Evolutionary conservation across 2,797 vertebrate genomes (phyloP).

Genomic region (Gallinago stenura): DNA sequence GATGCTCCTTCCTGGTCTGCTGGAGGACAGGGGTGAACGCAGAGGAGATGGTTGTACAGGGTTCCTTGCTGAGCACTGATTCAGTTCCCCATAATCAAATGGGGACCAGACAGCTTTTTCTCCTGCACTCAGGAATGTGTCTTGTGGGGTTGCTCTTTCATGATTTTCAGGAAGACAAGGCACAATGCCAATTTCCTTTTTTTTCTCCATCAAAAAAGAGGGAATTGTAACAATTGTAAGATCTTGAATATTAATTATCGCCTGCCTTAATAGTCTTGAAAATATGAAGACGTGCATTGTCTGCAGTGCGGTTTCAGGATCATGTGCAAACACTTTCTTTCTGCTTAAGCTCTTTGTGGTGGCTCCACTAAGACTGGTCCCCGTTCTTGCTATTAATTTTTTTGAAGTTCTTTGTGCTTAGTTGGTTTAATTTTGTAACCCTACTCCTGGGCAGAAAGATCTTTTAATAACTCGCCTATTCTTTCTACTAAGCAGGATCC

Average conservation of each 20-base stretch:
- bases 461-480: conserved; percentile 85
- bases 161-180: background rate
- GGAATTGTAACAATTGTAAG: background rate
- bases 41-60: background rate
- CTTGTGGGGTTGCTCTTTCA: background rate
- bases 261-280: background rate
- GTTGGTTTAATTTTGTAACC: conserved; percentile 79
- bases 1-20: background rate
- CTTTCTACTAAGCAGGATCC: conserved; percentile 82
- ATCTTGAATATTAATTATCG: conserved; percentile 35
- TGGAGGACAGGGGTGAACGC: background rate
- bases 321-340: background rate
- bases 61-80: background rate
- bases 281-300: background rate
- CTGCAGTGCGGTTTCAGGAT: background rate
- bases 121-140: background rate
- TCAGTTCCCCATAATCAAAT: background rate
- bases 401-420: conserved; percentile 38
- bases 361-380: background rate
- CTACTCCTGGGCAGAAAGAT: conserved; percentile 81
- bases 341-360: background rate
- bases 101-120: background rate
- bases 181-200: background rate
- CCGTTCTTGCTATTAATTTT: conserved; percentile 48
- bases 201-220: background rate